These are phyloP conservation scores for Microcebus tavaratra DNA, from an alignment of 2,113 vertebrate species.

Conservation along the genomic window DNA sequence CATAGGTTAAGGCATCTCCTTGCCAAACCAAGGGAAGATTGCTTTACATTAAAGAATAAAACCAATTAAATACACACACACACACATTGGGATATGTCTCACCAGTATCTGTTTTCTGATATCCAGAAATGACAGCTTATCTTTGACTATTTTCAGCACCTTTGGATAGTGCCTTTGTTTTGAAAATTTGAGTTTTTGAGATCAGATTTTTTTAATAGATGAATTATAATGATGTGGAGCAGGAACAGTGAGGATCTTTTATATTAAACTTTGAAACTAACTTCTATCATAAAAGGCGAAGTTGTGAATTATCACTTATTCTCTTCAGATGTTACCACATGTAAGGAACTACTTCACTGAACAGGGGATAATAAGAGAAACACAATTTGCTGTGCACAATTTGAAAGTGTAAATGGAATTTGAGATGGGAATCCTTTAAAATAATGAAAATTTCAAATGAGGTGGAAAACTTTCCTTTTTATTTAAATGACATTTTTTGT, in stretches of 20 bases:
- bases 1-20: neutral
- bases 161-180: slow-evolving; percentile 58
- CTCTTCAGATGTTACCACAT: slow-evolving; percentile 70
- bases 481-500: slow-evolving; percentile 64
- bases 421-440: slow-evolving; percentile 72
- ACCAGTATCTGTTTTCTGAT: slow-evolving; percentile 41
- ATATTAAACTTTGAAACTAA: slow-evolving; percentile 68
- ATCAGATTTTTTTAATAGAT: slow-evolving; percentile 60
- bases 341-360: slow-evolving; percentile 63
- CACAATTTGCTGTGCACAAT: slow-evolving; percentile 71
- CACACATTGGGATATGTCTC: neutral
- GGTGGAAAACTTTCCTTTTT: slow-evolving; percentile 51
- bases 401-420: slow-evolving; percentile 81
- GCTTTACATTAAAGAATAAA: slow-evolving; percentile 55
- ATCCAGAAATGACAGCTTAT: slow-evolving; percentile 26
- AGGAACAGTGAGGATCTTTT: slow-evolving; percentile 32
- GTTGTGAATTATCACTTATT: slow-evolving; percentile 70
- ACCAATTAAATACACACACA: neutral
- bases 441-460: slow-evolving; percentile 68
- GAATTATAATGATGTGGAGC: neutral
- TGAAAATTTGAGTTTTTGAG: slow-evolving; percentile 64
- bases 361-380: slow-evolving; percentile 69
- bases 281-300: slow-evolving; percentile 32
- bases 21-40: neutral
- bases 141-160: neutral